Base-by-base conservation (phyloP, 2,113 vertebrate genomes). In the Thryonomys swinderianus region DNA sequence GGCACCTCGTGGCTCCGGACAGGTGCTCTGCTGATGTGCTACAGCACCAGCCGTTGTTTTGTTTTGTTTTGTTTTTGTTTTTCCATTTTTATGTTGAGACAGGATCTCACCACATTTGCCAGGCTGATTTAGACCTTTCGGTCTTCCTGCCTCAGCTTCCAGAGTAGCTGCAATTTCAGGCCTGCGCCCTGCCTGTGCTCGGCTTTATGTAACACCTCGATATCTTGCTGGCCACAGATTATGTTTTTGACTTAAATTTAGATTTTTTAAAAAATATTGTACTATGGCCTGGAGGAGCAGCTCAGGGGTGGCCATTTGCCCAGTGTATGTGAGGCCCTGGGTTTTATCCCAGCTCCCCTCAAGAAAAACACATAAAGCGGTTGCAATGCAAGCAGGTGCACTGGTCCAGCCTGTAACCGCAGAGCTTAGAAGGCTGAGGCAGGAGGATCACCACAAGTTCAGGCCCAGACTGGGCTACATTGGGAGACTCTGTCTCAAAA, bases 171-270 rank as follows among this genome's bases (percentile, higher is more conserved):
- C 18, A 23, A 40, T 40, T 21, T 11, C n/a, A 40, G 67, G 67
- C 18, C 9, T 23, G 20, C 8, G 40, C n/a, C n/a, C 1, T n/a
- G n/a, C n/a, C 7, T 9, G 17, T 21, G 2, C 2, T 69, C n/a
- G 21, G n/a, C 66, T 32, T 67, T 17, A 18, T 18, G 34, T 37
- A n/a, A n/a, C 16, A n/a, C 7, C 5, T 71, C 67, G 21, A 11
- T 37, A 40, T 71, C 40, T 37, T 40, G n/a, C 67, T 71, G n/a
- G 18, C n/a, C n/a, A 2, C 40, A n/a, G 67, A 71, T 71, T 67
- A 16, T 67, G 6, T 25, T 61, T 64, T 64, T 34, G 30, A 18
- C n/a, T 37, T 69, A 17, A 37, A 37, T 37, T 69, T 21, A 37
- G 5, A 37, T 20, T 71, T 25, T 51, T 51, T 20, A 14, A 78